phyloP scores from a whole-genome alignment of 2,888 invertebrate species.

The Clunio marinus region DNA sequence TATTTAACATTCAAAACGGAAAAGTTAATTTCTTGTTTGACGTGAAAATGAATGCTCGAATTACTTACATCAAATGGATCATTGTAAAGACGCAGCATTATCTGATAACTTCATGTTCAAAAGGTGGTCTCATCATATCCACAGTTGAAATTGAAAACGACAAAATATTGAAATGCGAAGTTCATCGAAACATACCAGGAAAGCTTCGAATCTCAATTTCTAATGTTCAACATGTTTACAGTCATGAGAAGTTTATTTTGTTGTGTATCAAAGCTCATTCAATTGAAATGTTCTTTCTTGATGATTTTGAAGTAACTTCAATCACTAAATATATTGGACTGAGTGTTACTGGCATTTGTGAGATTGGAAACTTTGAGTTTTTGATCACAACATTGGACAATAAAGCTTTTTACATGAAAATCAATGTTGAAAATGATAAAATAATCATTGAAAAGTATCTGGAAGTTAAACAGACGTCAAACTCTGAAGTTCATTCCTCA shows the following conservation, averaged over 20 bases:
- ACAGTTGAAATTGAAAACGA: not conserved
- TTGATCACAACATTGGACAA: not conserved
- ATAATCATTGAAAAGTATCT: not conserved
- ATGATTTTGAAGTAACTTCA: not conserved
- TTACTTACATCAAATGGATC: constrained; percentile 16
- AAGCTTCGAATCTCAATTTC: not conserved
- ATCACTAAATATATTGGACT: constrained; percentile 15
- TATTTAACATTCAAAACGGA: not conserved
- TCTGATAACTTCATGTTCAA: not conserved
- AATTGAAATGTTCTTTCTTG: constrained; percentile 12
- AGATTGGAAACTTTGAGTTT: not conserved
- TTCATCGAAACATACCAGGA: not conserved
- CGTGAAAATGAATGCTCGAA: not conserved
- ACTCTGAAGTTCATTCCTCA: not conserved
- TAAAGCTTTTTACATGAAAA: not conserved
- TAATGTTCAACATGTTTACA: not conserved
- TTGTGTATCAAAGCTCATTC: constrained; percentile 14
- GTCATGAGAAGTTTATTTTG: too few species aligned
- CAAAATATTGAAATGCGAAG: not conserved
- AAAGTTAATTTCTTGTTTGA: not conserved
- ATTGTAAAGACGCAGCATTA: not conserved
- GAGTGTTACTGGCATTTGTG: constrained; percentile 4
- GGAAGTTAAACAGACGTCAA: not conserved
- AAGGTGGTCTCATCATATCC: not conserved
- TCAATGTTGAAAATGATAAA: not conserved